phyloP scores from a whole-genome alignment of 2,888 invertebrate species.

The Pyralis farinalis region DNA sequence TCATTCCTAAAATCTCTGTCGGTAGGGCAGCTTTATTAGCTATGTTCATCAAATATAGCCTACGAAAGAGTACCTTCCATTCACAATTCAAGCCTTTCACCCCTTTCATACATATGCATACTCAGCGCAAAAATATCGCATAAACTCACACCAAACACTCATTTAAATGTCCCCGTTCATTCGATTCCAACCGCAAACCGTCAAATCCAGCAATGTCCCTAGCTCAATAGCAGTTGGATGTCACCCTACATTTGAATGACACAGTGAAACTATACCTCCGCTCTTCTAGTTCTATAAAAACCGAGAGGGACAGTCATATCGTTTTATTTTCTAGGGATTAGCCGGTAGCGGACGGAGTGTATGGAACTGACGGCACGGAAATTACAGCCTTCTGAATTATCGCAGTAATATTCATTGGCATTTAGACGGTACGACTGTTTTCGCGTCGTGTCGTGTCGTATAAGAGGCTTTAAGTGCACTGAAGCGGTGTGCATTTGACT shows the following conservation, averaged over 20 bases:
- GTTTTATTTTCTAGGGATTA: slow-evolving; percentile 14
- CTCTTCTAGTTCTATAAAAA: slow-evolving; percentile 11
- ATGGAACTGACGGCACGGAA: slow-evolving; percentile 21
- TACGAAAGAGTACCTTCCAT: no score
- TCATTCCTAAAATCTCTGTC: no score
- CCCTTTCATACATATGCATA: neutral
- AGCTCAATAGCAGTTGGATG: slow-evolving; percentile 7
- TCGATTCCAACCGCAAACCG: slow-evolving; percentile 8
- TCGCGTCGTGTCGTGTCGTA: slow-evolving; percentile 1
- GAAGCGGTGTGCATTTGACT: neutral
- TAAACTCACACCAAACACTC: slow-evolving; percentile 3
- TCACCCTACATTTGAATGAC: neutral
- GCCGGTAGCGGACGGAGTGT: slow-evolving; percentile 12
- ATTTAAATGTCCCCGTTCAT: slow-evolving; percentile 5
- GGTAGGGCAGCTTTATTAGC: no score
- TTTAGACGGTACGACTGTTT: slow-evolving; percentile 4
- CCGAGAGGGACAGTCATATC: slow-evolving; percentile 9
- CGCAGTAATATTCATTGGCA: slow-evolving; percentile 15
- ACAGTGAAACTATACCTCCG: slow-evolving; percentile 4
- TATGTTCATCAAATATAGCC: no score
- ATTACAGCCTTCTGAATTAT: slow-evolving; percentile 19
- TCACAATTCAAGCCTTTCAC: no score
- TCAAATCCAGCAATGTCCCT: slow-evolving; percentile 9
- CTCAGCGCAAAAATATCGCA: slow-evolving; percentile 2
- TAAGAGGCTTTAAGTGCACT: neutral